Base-by-base conservation (phyloP, 2,113 vertebrate species). In the Diphyllodes magnificus region DNA sequence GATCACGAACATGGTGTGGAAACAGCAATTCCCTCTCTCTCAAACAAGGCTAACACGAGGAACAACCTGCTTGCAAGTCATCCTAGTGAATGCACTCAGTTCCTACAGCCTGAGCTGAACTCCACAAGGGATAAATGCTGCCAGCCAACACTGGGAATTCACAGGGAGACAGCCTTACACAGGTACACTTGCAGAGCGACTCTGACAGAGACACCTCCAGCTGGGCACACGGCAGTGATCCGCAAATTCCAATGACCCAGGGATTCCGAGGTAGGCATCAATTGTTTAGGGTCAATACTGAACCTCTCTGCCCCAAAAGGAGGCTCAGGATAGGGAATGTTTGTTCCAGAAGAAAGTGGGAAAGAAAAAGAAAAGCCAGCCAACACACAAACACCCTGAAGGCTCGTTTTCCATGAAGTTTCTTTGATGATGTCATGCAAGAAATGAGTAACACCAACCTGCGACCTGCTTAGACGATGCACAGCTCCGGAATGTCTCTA, bases 1-100 rank as follows among this genome's bases (percentile, higher is more conserved):
- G 57, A 82, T 59, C 40, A 13, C 0, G 0, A 76, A 71, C 15
- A 2, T 0, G 0, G 33, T 3, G 37, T 11, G 35, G 68, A 45
- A 89, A 81, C 23, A 19, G 47, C 60, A 49, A 15, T 33, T 57
- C 33, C 45, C 50, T 42, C n/a, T 51, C 66, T 42, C 75, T 60
- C 63, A 40, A 39, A 61, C 21, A 4, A 64, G n/a, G 22, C 25
- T 23, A 68, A 68, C 0, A 3, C 7, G 24, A 84, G 66, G 10
- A 49, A 14, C 6, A n/a, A 50, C 15, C 11, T 4, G 15, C 57
- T 2, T 13, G 5, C 40, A 57, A 50, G 20, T 39, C 39, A 65
- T 17, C 54, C 68, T 2, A 50, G 37, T 4, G 31, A 72, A 69
- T 0, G 4, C 35, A 16, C 13, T 4, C 47, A 24, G 15, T 11